Conservation (phyloP, 2,797 vertebrate species). For the Propithecus deckenii region DNA sequence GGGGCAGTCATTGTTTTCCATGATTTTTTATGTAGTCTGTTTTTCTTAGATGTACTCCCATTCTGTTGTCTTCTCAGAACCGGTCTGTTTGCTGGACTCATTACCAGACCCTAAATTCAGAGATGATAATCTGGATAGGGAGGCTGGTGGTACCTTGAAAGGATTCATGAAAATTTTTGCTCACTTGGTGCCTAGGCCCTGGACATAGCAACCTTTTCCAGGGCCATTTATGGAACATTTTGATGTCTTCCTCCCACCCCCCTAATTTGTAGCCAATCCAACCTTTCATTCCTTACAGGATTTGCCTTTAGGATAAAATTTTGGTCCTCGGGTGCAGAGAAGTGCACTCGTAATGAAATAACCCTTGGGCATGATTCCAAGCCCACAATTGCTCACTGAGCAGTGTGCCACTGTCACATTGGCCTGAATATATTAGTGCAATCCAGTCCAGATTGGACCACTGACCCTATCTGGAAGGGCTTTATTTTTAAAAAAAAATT, state of each 20-base stretch:
- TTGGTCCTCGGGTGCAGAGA: slow-evolving; percentile 30
- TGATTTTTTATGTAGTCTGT: neutral
- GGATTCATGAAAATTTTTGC: slow-evolving; percentile 47
- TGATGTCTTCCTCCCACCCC: slow-evolving; percentile 46
- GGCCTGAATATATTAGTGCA: neutral
- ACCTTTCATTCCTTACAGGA: slow-evolving; percentile 16
- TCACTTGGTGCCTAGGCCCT: slow-evolving; percentile 59
- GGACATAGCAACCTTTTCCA: slow-evolving; percentile 23
- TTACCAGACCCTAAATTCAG: slow-evolving; percentile 16
- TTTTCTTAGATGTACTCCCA: neutral
- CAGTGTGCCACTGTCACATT: slow-evolving; percentile 36
- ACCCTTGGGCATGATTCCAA: neutral
- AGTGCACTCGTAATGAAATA: slow-evolving; percentile 30
- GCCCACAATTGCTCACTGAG: slow-evolving; percentile 23
- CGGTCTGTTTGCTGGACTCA: slow-evolving; percentile 46
- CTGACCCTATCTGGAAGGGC: slow-evolving; percentile 79
- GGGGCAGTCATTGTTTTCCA: neutral
- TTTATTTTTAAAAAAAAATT: slow-evolving; percentile 71
- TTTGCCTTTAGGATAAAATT: slow-evolving; percentile 55
- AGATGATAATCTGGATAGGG: slow-evolving; percentile 4
- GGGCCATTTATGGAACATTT: slow-evolving; percentile 11
- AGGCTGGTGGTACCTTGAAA: slow-evolving; percentile 21
- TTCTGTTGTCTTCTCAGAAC: neutral
- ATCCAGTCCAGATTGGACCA: slow-evolving; percentile 74
- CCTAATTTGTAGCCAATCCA: slow-evolving; percentile 37